Evolutionary conservation across 2,113 vertebrate genomes (phyloP).

Genomic region (Erpornis zantholeuca): DNA sequence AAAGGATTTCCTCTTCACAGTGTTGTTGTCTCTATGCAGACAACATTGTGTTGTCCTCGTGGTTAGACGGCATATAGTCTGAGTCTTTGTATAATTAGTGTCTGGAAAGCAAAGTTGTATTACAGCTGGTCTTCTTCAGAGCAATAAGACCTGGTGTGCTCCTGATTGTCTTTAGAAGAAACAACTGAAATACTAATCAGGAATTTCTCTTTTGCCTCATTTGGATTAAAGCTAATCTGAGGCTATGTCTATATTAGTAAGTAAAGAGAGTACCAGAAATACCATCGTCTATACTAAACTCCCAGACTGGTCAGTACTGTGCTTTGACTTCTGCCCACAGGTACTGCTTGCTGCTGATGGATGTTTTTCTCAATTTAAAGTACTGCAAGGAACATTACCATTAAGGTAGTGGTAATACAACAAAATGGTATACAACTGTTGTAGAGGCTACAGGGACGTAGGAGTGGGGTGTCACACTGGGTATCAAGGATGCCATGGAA

Average conservation of each 20-base stretch:
- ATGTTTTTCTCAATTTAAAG: background rate
- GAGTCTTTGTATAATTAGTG: background rate
- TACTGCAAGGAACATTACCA: background rate
- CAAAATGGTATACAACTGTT: background rate
- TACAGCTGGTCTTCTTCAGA: background rate
- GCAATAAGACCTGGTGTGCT: background rate
- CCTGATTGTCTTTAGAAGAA: background rate
- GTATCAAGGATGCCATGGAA: background rate
- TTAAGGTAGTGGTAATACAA: too few relatives aligned
- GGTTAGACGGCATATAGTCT: background rate
- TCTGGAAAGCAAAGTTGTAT: background rate
- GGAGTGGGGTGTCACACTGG: background rate
- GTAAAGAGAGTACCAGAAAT: background rate
- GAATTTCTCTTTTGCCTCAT: constrained; percentile 4
- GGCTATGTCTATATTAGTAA: background rate
- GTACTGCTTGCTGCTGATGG: background rate
- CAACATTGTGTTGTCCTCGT: background rate
- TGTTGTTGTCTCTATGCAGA: background rate
- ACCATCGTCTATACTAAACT: background rate
- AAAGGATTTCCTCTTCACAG: background rate
- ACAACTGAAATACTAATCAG: constrained; percentile 5
- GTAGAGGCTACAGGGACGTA: background rate
- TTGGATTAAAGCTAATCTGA: background rate
- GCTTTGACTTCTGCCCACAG: background rate
- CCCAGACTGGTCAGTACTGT: background rate